Base-by-base conservation (phyloP, 2,113 vertebrate genomes). In the Seriola rivoliana region DNA sequence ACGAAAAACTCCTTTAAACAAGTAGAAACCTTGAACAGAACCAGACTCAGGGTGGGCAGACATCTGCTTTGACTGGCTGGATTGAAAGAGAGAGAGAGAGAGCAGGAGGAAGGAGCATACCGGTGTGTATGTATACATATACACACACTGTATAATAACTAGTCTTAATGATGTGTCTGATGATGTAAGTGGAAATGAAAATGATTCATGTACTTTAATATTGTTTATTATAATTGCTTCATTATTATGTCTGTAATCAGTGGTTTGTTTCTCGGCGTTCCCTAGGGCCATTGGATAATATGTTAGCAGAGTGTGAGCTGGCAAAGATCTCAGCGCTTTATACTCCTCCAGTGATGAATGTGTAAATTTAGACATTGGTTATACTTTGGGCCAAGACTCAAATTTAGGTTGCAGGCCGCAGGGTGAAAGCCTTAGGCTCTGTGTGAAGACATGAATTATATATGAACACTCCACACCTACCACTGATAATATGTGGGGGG, bases 161-260 rank as follows among this genome's bases (percentile, higher is more conserved):
- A 42, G 40, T 42, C 40, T 42, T 42, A 42, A 42, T 42, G 40
- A 9, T 42, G 40, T 48, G 1, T n/a, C n/a, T 25, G 6, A 21
- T 1, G 4, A 36, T 55, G 1, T 16, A 32, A 71, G 40, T 21
- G 42, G 62, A 85, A 58, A 40, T 81, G 34, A 66, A 63, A 59
- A 72, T 71, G 69, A 86, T 81, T 65, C 73, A 84, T 71, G 73
- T 14, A 3, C 17, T 84, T 68, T 75, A 79, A 55, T 69, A 65
- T 42, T 63, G 40, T 42, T 42, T 10, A 42, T 42, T 42, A 42
- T 42, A 42, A 75, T 82, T 62, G 62, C 71, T 79, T 73, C 57
- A 60, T 52, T 67, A 68, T 62, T 73, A 44, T 54, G n/a, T 60
- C 42, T 50, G 58, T 79, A 76, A 79, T 89, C 75, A 78, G 21